A percentile compares a stretch with the other conserved stretches of the same genome.
Conservation (phyloP, 1,140 invertebrate species). For the Chrysopa pallens region DNA sequence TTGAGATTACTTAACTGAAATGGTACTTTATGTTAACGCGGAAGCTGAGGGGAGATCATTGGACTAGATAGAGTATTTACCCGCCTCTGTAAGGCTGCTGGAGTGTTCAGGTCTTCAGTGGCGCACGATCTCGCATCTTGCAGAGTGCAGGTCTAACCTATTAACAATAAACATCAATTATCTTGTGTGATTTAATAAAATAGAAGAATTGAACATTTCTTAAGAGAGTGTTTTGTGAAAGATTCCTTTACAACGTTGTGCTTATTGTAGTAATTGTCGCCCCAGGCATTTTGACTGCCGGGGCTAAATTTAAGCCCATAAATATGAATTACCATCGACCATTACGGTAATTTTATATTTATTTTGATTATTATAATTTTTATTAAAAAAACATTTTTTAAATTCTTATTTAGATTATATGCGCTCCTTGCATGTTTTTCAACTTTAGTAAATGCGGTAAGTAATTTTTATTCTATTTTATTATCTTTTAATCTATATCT, state of each 20-base stretch:
- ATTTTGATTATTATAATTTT: neutral
- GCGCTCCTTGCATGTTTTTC: neutral
- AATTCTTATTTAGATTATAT: neutral
- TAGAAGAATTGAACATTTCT: neutral
- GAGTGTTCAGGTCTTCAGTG: neutral
- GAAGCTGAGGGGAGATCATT: neutral
- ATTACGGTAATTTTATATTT: neutral
- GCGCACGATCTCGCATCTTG: neutral
- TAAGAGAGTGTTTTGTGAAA: neutral
- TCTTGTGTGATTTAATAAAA: no score
- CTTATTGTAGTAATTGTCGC: neutral
- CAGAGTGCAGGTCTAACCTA: no score
- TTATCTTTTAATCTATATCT: neutral
- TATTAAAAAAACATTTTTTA: neutral
- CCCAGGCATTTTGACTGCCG: neutral
- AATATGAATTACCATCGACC: neutral
- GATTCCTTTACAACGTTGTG: neutral
- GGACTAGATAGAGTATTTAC: neutral
- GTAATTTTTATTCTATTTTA: neutral
- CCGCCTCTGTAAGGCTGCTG: neutral
- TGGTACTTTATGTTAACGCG: no score
- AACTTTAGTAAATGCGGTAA: neutral
- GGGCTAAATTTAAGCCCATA: neutral
- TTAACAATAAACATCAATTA: no score
- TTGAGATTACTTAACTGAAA: no score